Base-by-base conservation (phyloP, 2,113 vertebrate genomes). In the Brachirus orientalis region DNA sequence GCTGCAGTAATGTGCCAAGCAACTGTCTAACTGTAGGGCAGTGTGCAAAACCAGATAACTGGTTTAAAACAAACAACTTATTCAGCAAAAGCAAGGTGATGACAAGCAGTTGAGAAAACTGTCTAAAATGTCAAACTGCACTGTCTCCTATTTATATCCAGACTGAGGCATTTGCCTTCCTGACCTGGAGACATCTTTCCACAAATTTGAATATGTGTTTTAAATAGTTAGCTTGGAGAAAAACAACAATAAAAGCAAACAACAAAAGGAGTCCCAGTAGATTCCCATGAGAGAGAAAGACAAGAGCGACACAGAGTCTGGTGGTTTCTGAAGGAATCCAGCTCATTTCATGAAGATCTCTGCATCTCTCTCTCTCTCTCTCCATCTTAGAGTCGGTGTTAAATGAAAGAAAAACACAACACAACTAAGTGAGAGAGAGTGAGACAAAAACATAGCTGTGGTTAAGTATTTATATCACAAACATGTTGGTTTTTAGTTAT, bases 291-390 rank as follows among this genome's bases (percentile, higher is more conserved):
- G 57, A 45, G 61, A 65, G 13, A 10, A 20, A 68, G 63, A 63
- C 35, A 20, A 66, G 52, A 88, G 85, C 71, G 69, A 72, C 85
- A 69, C 63, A n/a, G 36, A 90, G 88, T 86, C 88, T 89, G 56
- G 88, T 75, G 86, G 86, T 90, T 90, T 81, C 18, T 20, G 22
- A 58, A 85, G 62, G 76, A 86, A 88, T 86, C 60, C 70, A 43
- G 9, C 44, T 71, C 52, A 57, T 40, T 75, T 68, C 69, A 36
- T 43, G 17, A n/a, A 72, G 45, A 75, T 78, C 58, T 65, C 69
- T 57, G 9, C 4, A 13, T 57, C 35, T 28, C 40, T 60, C 17
- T 20, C 18, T 53, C 33, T 63, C 36, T 63, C 59, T 72, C 7
- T n/a, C 78, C 75, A 33, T 43, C 56, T 51, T 16, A 28, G 56